Conservation (phyloP, 2,113 vertebrate species). For the Gobiocypris rarus region DNA sequence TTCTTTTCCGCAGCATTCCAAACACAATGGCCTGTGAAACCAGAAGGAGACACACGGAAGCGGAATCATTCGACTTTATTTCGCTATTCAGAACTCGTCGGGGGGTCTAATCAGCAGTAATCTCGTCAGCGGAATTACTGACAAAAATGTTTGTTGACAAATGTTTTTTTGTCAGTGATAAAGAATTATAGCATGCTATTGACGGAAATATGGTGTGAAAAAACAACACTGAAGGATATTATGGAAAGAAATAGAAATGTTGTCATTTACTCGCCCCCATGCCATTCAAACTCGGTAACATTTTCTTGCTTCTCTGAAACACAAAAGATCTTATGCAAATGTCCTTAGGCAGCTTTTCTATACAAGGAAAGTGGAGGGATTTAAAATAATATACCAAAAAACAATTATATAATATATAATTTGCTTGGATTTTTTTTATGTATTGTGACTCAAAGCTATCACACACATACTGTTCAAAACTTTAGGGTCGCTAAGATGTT, state of each 20-base stretch:
- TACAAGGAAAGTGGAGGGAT: neutral
- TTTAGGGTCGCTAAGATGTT: too few species aligned
- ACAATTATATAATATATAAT: neutral
- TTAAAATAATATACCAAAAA: neutral
- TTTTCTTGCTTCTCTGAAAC: neutral
- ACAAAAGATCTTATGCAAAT: neutral
- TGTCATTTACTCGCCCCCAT: neutral
- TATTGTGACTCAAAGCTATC: neutral
- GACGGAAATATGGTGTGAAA: neutral
- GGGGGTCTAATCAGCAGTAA: neutral
- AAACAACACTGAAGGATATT: neutral
- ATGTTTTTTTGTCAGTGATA: neutral
- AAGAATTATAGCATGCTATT: neutral
- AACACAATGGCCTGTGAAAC: slow-evolving; percentile 17
- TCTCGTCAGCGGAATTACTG: neutral
- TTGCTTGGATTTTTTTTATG: neutral
- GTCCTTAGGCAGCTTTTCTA: slow-evolving; percentile 1
- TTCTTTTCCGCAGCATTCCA: slow-evolving; percentile 10
- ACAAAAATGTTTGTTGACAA: slow-evolving; percentile 10
- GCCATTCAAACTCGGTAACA: neutral
- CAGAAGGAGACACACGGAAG: neutral
- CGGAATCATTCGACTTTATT: neutral
- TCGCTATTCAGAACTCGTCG: neutral
- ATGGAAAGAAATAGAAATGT: neutral
- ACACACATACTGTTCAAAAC: neutral